Percentiles rank a stretch among this genome's conserved stretches.
Evolutionary conservation across 2,797 vertebrate species (phyloP).

Genomic region (Acanthurus lineatus): DNA sequence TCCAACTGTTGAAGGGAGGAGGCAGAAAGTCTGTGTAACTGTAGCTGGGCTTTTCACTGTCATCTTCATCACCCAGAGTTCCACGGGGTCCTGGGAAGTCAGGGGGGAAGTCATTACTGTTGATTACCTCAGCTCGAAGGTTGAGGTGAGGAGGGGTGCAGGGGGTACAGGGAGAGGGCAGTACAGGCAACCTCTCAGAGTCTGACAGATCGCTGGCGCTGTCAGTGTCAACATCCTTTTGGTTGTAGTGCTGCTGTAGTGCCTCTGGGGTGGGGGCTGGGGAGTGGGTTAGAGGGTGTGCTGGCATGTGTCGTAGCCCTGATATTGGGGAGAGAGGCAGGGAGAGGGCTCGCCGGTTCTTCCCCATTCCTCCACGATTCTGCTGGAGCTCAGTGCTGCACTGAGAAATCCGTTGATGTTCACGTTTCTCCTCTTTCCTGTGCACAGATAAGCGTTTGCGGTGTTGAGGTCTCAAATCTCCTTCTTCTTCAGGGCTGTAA

Average conservation of each 20-base stretch:
- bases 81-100: constrained; percentile 78
- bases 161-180: constrained; percentile 92
- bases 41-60: constrained; percentile 77
- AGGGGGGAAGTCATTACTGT: constrained; percentile 85
- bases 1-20: constrained; percentile 94
- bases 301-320: constrained; percentile 77
- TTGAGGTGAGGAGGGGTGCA: constrained; percentile 94
- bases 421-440: constrained; percentile 78
- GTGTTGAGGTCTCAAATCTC: constrained; percentile 73
- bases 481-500: constrained; percentile 79
- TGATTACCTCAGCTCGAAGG: constrained; percentile 93
- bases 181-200: constrained; percentile 92
- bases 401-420: constrained; percentile 67
- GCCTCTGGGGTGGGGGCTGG: constrained; percentile 77
- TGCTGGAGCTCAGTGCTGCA: constrained; percentile 66
- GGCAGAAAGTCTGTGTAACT: constrained; percentile 94
- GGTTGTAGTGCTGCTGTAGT: constrained; percentile 81
- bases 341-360: constrained; percentile 82
- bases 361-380: constrained; percentile 75
- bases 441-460: constrained; percentile 74
- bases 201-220: constrained; percentile 97
- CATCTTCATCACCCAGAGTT: constrained; percentile 64
- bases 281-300: constrained; percentile 69
- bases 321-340: constrained; percentile 85
- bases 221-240: constrained; percentile 91